Evolutionary conservation across 2,888 invertebrate genomes (phyloP).

Genomic region (Dascillus cervinus): DNA sequence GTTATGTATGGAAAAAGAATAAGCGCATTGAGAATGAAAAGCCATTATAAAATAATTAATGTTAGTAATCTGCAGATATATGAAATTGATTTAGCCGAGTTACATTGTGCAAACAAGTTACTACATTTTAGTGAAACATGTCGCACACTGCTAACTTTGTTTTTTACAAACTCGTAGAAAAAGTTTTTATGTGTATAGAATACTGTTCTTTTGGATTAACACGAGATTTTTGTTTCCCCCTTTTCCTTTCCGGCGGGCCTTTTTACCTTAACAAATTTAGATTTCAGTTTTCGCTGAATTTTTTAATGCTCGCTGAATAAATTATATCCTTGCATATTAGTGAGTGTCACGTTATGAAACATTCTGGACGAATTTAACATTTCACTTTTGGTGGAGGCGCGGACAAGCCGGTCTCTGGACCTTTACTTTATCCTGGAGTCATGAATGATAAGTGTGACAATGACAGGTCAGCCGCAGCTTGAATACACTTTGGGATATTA

Average conservation of each 20-base stretch:
- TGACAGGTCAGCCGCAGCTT: slow-evolving; percentile 25
- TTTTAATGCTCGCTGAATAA: too few species aligned
- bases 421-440: slow-evolving; percentile 15
- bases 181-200: slow-evolving; percentile 9
- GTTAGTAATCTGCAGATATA: too few species aligned
- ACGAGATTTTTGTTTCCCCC: slow-evolving; percentile 4
- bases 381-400: slow-evolving; percentile 7
- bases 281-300: background rate
- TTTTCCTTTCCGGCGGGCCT: background rate
- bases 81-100: too few species aligned
- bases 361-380: slow-evolving; percentile 4
- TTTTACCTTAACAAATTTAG: background rate
- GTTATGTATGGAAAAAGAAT: too few species aligned
- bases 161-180: slow-evolving; percentile 7
- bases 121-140: too few species aligned
- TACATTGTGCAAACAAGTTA: too few species aligned
- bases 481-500: slow-evolving; percentile 24
- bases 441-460: slow-evolving; percentile 28
- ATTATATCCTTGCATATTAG: background rate
- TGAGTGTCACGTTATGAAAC: background rate
- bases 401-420: slow-evolving; percentile 2
- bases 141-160: slow-evolving; percentile 8
- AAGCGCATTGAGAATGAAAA: too few species aligned
- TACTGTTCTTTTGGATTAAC: slow-evolving; percentile 2
- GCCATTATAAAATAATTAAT: too few species aligned